These are phyloP conservation scores for Bhutanitis thaidina DNA, from an alignment of 2,888 invertebrate species.

Conservation along the genomic window DNA sequence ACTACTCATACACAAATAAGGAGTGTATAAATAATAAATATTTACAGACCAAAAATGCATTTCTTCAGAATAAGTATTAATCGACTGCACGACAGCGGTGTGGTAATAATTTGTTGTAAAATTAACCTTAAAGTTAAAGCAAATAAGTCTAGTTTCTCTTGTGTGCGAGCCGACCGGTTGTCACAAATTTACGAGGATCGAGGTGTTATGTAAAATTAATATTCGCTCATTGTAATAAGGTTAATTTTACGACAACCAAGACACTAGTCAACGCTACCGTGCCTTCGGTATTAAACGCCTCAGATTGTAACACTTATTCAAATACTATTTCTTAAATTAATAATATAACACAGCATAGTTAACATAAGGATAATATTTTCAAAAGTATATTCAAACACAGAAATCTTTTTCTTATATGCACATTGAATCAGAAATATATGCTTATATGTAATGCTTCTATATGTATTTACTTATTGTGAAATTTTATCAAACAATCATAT, in stretches of 20 bases:
- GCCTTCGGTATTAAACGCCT: neutral
- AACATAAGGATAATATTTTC: slow-evolving; percentile 1
- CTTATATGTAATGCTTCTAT: neutral
- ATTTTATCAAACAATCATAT: neutral
- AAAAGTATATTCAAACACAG: slow-evolving; percentile 4
- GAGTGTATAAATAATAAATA: too few species aligned
- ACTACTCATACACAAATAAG: neutral
- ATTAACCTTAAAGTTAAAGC: neutral
- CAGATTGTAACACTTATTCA: too few species aligned
- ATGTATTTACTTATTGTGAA: neutral
- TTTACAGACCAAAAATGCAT: neutral
- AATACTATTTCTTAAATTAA: neutral
- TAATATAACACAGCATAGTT: neutral
- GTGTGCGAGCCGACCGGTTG: too few species aligned
- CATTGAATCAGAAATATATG: slow-evolving; percentile 3
- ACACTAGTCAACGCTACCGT: neutral
- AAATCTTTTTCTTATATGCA: slow-evolving; percentile 1
- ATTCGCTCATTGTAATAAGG: neutral
- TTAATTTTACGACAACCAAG: neutral
- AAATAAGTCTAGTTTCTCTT: too few species aligned
- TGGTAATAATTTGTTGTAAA: neutral
- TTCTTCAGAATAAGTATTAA: too few species aligned
- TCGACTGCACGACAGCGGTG: neutral
- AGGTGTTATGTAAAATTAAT: slow-evolving; percentile 1
- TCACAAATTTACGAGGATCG: neutral